A percentile compares a stretch with the other conserved stretches of the same genome.
Conservation (phyloP, 2,113 vertebrate species). For the Peromyscus polionotus region DNA sequence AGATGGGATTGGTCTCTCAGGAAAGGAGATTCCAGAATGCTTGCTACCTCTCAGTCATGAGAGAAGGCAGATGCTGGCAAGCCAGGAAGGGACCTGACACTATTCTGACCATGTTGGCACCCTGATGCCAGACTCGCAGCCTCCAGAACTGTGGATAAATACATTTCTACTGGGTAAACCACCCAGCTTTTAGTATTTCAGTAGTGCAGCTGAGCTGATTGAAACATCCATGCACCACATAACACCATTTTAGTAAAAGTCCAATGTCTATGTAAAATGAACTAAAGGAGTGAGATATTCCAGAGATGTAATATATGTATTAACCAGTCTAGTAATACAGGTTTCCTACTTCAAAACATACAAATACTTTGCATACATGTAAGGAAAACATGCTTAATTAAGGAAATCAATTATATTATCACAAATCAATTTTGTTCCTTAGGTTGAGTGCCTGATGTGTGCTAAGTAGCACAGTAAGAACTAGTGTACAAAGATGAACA, state of each 20-base stretch:
- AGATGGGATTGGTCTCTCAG: background rate
- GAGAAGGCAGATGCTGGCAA: background rate
- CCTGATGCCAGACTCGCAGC: background rate
- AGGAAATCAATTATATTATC: background rate
- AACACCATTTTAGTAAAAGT: conserved; percentile 31
- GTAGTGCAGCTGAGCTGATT: background rate
- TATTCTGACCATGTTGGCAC: background rate
- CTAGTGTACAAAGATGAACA: background rate
- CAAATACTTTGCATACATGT: background rate
- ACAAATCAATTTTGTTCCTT: background rate
- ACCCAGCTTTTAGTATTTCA: background rate
- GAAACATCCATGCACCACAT: background rate
- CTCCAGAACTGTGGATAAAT: background rate
- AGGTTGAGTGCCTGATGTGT: background rate
- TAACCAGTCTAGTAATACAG: background rate
- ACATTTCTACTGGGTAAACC: background rate
- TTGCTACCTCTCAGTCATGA: background rate
- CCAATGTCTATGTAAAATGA: conserved; percentile 10
- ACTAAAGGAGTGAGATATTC: conserved; percentile 27
- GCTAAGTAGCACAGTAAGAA: background rate
- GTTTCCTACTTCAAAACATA: background rate
- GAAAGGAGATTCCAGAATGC: background rate
- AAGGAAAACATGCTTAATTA: background rate
- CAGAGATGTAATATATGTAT: conserved; percentile 16
- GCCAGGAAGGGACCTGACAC: background rate